A percentile compares a stretch with the other conserved stretches of the same genome.
Conservation (phyloP, 2,113 vertebrate genomes). For the Pteropus alecto region DNA sequence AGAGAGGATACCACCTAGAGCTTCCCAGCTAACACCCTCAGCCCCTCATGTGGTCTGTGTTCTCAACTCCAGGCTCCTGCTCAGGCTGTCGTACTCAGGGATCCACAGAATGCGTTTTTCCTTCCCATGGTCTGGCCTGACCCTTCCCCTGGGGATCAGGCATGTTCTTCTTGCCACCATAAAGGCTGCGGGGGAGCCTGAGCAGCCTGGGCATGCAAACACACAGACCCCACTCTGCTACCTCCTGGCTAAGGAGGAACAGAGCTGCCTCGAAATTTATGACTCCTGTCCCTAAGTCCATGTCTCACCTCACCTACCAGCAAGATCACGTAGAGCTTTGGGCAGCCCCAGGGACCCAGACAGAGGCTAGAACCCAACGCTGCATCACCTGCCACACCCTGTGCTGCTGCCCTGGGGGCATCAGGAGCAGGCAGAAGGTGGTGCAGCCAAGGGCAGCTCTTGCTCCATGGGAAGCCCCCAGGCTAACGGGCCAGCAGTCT, state of each 20-base stretch:
- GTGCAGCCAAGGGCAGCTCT: background rate
- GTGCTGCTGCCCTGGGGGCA: background rate
- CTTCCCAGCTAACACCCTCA: background rate
- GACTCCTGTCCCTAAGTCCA: background rate
- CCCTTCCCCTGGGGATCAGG: background rate
- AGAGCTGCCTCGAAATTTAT: background rate
- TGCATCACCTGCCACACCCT: background rate
- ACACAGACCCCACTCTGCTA: background rate
- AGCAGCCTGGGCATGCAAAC: background rate
- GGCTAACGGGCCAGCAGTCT: conserved; percentile 24
- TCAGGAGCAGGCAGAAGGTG: background rate
- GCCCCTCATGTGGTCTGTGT: background rate
- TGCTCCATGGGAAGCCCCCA: conserved; percentile 55
- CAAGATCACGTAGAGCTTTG: background rate
- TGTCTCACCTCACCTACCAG: background rate
- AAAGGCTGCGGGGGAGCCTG: background rate
- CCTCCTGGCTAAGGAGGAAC: background rate
- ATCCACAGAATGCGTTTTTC: background rate
- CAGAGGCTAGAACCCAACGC: background rate
- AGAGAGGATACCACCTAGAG: background rate
- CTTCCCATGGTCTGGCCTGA: background rate
- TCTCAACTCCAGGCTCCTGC: background rate
- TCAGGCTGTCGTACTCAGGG: background rate
- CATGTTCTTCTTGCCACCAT: background rate
- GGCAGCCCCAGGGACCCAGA: background rate